Conservation (phyloP, 2,888 invertebrate genomes). For the Pristionchus exspectatus region DNA sequence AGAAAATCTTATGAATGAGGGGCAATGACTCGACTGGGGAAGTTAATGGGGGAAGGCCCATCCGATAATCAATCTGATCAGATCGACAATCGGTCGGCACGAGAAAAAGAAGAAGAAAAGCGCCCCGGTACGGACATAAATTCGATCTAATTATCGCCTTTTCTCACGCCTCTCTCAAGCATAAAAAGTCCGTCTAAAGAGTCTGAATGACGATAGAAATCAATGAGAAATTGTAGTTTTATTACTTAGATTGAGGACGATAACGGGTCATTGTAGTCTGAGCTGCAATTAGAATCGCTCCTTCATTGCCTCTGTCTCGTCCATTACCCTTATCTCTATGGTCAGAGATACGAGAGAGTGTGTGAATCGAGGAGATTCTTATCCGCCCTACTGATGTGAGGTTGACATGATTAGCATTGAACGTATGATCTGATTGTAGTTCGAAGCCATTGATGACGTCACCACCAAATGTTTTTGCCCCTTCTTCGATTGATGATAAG, state of each 20-base stretch:
- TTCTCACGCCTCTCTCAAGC: conserved; percentile 21
- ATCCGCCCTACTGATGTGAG: background rate
- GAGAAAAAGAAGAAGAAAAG: conserved; percentile 21
- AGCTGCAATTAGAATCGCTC: background rate
- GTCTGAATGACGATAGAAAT: conserved; percentile 29
- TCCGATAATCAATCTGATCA: conserved; percentile 23
- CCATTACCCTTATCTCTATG: background rate
- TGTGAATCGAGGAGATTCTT: background rate
- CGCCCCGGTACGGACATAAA: conserved; percentile 19
- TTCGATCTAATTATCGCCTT: conserved; percentile 42
- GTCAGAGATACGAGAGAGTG: background rate
- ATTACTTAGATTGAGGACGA: conserved; percentile 29
- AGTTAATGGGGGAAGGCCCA: background rate
- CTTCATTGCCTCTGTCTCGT: background rate
- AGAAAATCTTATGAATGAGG: background rate
- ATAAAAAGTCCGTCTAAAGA: conserved; percentile 35
- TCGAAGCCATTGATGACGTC: conserved; percentile 15
- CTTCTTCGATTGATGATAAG: background rate
- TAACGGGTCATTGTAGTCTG: conserved; percentile 46
- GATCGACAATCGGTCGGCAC: background rate
- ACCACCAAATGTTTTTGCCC: background rate
- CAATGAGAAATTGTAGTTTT: conserved; percentile 16
- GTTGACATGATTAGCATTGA: conserved; percentile 1
- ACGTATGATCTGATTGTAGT: conserved; percentile 48
- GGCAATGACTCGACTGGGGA: background rate